A percentile compares a stretch with the other conserved stretches of the same genome.
Evolutionary conservation across 2,113 vertebrate genomes (phyloP).

Genomic region (Etheostoma cragini): DNA sequence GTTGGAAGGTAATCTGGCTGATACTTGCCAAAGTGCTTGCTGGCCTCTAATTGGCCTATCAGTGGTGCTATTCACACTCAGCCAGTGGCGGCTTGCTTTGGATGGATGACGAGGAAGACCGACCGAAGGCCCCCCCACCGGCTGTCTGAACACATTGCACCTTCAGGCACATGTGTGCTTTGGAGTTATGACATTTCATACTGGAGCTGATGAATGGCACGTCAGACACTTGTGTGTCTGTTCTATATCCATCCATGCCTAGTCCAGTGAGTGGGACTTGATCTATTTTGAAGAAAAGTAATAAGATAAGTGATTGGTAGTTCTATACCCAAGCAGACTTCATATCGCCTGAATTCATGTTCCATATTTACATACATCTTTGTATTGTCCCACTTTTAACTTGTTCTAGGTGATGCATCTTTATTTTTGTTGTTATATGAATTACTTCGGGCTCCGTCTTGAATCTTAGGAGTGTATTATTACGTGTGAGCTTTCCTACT

Average conservation of each 20-base stretch:
- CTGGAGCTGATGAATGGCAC: too few species aligned
- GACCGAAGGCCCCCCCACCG: not conserved
- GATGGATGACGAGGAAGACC: not conserved
- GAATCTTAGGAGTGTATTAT: not conserved
- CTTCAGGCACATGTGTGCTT: too few species aligned
- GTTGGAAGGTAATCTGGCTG: conserved; percentile 25
- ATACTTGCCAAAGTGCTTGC: conserved; percentile 83
- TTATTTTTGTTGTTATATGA: not conserved
- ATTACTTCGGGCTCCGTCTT: not conserved
- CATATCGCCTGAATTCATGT: not conserved
- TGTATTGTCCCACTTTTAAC: too few species aligned
- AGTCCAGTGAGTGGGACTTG: too few species aligned
- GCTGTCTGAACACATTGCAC: too few species aligned
- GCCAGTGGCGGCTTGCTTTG: conserved; percentile 16
- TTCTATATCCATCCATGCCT: too few species aligned
- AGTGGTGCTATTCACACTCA: conserved; percentile 83
- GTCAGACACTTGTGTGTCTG: too few species aligned
- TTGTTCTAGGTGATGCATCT: not conserved
- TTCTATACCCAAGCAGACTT: not conserved
- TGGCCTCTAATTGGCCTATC: conserved; percentile 87
- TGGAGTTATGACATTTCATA: too few species aligned
- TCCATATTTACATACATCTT: not conserved
- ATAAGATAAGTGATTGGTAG: too few species aligned
- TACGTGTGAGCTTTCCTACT: not conserved
- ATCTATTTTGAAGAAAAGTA: too few species aligned